These are phyloP conservation scores for Meloidogyne floridensis DNA, from an alignment of 1,140 invertebrate genomes.

Conservation along the genomic window DNA sequence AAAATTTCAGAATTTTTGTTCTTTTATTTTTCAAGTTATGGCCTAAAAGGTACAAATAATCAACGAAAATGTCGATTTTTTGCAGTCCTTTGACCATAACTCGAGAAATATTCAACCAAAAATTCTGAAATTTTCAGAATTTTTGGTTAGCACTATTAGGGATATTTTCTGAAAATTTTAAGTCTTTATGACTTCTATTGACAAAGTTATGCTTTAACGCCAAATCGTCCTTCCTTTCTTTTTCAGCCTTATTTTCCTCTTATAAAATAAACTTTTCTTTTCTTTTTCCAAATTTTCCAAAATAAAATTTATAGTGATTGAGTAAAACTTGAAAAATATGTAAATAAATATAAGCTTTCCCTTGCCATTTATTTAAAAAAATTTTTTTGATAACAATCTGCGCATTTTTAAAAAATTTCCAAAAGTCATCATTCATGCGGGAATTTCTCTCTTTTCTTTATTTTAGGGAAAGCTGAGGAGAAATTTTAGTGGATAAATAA, in stretches of 20 bases:
- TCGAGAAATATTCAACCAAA: not conserved
- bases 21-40: not conserved
- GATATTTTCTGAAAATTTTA: not conserved
- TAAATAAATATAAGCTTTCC: not conserved
- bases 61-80: no score
- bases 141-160: not conserved
- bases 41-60: not conserved
- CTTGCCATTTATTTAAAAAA: not conserved
- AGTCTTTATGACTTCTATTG: not conserved
- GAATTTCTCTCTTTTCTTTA: not conserved
- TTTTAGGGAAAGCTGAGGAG: not conserved
- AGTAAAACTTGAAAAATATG: not conserved
- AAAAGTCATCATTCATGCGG: not conserved
- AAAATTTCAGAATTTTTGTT: not conserved
- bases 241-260: not conserved
- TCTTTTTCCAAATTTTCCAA: not conserved
- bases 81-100: not conserved
- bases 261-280: not conserved
- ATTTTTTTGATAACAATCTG: not conserved
- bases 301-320: constrained; percentile 7
- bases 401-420: not conserved
- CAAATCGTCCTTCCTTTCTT: not conserved
- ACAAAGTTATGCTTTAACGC: not conserved
- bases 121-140: not conserved
- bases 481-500: not conserved